Conservation (phyloP, 1,140 invertebrate species). For the Cecropterus lyciades region DNA sequence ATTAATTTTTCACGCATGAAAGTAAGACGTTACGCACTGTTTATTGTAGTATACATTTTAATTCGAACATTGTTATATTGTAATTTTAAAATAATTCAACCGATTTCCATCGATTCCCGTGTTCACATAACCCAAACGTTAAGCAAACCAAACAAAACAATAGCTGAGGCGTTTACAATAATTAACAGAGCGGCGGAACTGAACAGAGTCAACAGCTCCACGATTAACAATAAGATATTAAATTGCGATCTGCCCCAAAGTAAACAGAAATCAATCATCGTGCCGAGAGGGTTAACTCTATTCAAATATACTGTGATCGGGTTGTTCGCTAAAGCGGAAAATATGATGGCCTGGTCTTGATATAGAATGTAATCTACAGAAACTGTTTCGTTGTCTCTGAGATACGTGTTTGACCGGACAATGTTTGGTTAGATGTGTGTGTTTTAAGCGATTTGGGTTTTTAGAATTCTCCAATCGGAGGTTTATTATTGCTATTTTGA, state of each 20-base stretch:
- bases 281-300: conserved; percentile 73
- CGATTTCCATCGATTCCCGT: conserved; percentile 13
- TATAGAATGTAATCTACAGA: not conserved
- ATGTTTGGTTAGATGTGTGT: too few species aligned
- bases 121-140: conserved; percentile 40
- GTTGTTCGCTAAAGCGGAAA: conserved; percentile 51
- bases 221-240: conserved; percentile 82
- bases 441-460: too few species aligned
- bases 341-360: not conserved
- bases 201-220: conserved; percentile 52
- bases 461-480: too few species aligned
- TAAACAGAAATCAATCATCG: conserved; percentile 82
- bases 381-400: not conserved
- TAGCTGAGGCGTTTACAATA: conserved; percentile 67
- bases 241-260: conserved; percentile 73
- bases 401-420: too few species aligned
- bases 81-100: not conserved
- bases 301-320: conserved; percentile 69
- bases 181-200: conserved; percentile 59
- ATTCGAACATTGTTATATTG: too few species aligned
- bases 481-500: too few species aligned
- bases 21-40: too few species aligned
- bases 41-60: too few species aligned
- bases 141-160: conserved; percentile 59
- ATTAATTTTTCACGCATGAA: too few species aligned